These are phyloP conservation scores for Pocota personata DNA, from an alignment of 2,888 invertebrate species.

Conservation along the genomic window DNA sequence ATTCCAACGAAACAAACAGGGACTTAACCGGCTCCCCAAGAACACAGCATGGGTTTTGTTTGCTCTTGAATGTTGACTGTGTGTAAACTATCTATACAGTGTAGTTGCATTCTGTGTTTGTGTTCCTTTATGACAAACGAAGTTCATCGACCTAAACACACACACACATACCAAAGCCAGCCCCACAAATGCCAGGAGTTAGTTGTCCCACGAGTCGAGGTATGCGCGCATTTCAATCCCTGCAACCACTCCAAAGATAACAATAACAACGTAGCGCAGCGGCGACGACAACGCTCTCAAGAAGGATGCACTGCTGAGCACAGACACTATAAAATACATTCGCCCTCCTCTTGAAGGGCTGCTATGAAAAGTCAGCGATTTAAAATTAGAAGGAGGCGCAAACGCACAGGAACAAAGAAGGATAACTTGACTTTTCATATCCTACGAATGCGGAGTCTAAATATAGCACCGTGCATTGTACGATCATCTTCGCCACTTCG, in stretches of 20 bases:
- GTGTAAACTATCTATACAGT: conserved; percentile 14
- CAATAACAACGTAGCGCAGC: conserved; percentile 35
- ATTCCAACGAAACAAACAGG: conserved; percentile 50
- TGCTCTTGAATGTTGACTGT: conserved; percentile 35
- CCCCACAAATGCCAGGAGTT: conserved; percentile 54
- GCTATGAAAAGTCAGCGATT: conserved; percentile 51
- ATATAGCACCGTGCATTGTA: conserved; percentile 41
- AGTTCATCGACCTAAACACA: conserved; percentile 53
- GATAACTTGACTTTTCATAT: conserved; percentile 64
- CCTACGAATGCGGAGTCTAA: conserved; percentile 53
- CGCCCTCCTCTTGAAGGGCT: conserved; percentile 45
- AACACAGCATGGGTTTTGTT: conserved; percentile 44
- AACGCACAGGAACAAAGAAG: conserved; percentile 60
- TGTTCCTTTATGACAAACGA: conserved; percentile 23
- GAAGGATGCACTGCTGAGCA: conserved; percentile 15
- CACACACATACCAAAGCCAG: neutral
- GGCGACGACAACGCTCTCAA: conserved; percentile 6
- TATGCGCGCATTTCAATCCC: conserved; percentile 40
- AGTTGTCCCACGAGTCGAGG: conserved; percentile 8
- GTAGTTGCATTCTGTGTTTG: conserved; percentile 3
- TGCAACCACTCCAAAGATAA: conserved; percentile 39
- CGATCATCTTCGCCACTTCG: neutral
- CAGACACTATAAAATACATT: neutral
- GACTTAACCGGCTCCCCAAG: conserved; percentile 41
- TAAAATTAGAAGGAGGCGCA: conserved; percentile 66